A percentile compares a stretch with the other conserved stretches of the same genome.
Conservation (phyloP, 2,888 invertebrate genomes). For the Charanyca ferruginea region DNA sequence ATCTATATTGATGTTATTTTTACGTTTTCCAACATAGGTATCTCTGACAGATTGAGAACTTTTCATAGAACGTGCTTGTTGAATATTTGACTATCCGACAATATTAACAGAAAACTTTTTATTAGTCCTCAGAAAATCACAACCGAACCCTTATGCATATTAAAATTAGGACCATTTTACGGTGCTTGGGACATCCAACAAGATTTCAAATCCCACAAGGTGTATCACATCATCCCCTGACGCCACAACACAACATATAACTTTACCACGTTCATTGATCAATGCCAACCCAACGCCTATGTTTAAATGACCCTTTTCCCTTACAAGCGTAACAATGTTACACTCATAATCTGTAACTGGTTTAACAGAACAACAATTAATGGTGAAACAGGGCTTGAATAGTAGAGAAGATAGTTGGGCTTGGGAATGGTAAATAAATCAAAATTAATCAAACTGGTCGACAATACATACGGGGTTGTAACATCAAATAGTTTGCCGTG, state of each 20-base stretch:
- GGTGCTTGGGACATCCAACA: background rate
- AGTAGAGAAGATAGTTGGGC: background rate
- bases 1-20: conserved; percentile 11
- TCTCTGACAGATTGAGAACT: too few species aligned
- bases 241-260: conserved; percentile 27
- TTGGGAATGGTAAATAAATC: conserved; percentile 36
- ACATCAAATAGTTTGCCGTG: too few species aligned
- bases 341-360: conserved; percentile 55
- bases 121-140: background rate
- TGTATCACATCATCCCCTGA: conserved; percentile 33
- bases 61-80: background rate
- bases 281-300: conserved; percentile 55
- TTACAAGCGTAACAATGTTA: conserved; percentile 27
- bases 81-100: too few species aligned
- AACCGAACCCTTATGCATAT: conserved; percentile 4
- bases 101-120: background rate
- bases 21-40: conserved; percentile 9
- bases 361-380: conserved; percentile 55
- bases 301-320: conserved; percentile 53
- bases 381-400: conserved; percentile 30
- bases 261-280: conserved; percentile 44
- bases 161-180: conserved; percentile 33
- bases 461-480: too few species aligned
- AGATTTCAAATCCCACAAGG: conserved; percentile 30
- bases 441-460: conserved; percentile 11